Conservation (phyloP, 2,888 invertebrate species). For the Abscondita cerata region DNA sequence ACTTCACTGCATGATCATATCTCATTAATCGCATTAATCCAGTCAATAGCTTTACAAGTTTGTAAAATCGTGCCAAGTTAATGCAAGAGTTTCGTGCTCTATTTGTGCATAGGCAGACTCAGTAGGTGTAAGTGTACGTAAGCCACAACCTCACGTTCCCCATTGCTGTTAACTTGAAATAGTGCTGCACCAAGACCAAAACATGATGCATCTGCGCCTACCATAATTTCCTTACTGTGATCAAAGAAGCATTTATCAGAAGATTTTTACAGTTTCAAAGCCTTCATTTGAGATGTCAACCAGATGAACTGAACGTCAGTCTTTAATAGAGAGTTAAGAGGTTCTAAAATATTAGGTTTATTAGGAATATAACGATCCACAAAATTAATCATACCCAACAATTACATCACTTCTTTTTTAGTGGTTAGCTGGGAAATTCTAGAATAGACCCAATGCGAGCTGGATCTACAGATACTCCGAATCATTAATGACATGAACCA, state of each 20-base stretch:
- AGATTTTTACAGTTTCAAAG: not conserved
- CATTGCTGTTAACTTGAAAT: not conserved
- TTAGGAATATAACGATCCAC: not conserved
- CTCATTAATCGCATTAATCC: not conserved
- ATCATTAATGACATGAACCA: slow-evolving; percentile 1
- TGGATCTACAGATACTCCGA: slow-evolving; percentile 30
- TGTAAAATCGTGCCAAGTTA: not conserved
- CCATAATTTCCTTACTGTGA: not conserved
- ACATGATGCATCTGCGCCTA: slow-evolving; percentile 5
- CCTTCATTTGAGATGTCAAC: not conserved
- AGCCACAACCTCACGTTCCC: not conserved
- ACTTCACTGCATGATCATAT: too few species aligned
- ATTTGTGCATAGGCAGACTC: not conserved
- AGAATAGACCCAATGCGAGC: not conserved
- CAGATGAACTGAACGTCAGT: not conserved
- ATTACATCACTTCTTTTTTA: not conserved
- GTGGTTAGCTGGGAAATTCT: not conserved
- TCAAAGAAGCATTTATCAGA: not conserved
- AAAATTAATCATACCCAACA: slow-evolving; percentile 12
- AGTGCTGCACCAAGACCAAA: not conserved
- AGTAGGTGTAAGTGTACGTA: too few species aligned
- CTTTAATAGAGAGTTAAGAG: slow-evolving; percentile 13
- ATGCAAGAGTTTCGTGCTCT: not conserved
- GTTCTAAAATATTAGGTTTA: slow-evolving; percentile 7
- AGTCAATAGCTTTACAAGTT: not conserved